Evolutionary conservation across 2,797 vertebrate genomes (phyloP), one percentile per base, ranked within the genome.

Genomic region (Silurus aristotelis): DNA sequence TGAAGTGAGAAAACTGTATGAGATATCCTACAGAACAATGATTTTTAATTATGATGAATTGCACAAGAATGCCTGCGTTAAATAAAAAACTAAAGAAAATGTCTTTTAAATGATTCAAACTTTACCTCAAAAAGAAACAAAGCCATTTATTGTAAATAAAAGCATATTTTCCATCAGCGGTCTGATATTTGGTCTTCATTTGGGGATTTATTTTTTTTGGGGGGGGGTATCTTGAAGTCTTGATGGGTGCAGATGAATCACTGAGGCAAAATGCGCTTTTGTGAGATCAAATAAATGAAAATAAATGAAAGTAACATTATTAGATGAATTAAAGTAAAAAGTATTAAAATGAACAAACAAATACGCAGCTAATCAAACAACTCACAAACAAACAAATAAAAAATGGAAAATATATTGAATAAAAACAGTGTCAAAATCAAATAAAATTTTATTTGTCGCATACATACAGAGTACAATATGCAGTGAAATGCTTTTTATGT

Each of bases 101-200:
- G 84, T 89, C 87, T 83, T 63, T 85, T 90, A 85, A 91, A 86
- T 84, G 60, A 83, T 87, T 82, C 14, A 56, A 64, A 68, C 73
- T 87, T 85, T 89, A 84, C 77, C 83, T 80, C 67, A 92, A 89
- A 90, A 89, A 87, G 81, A 90, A 89, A 84, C 73, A 91, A 92
- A 91, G 90, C 89, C 90, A 91, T 91, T 89, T 76, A 90, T 93
- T 93, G 93, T 94, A 89, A 85, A 90, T 85, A 93, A 92, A 94
- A 86, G 88, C 88, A 91, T 93, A 93, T 94, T 94, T 95, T 94
- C 90, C 90, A 90, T 92, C 89, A 92, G n/a, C 12, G 80, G 82
- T 85, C 75, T 43, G n/a, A 17, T 0, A 82, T 61, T 61, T 82
- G 17, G 2, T 38, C 19, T 13, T 38, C 46, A 72, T 55, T 22